Evolutionary conservation across 2,888 invertebrate species (phyloP).

Genomic region (Tridacna gigas): DNA sequence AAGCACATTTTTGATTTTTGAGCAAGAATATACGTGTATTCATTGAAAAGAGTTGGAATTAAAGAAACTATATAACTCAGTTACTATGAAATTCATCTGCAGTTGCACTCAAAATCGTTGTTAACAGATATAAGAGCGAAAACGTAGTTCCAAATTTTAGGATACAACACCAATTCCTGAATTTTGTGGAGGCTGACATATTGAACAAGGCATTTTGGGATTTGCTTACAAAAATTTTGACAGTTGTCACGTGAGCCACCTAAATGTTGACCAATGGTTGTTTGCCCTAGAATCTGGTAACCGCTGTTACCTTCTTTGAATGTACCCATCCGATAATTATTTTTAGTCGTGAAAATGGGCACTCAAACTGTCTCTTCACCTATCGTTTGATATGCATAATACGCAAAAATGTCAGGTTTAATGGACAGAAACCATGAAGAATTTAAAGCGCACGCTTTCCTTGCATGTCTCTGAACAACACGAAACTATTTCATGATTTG

Average conservation of each 20-base stretch:
- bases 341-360: not conserved
- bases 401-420: too few relatives aligned
- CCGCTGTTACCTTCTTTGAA: constrained; percentile 46
- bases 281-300: constrained; percentile 42
- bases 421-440: too few relatives aligned
- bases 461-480: not conserved
- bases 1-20: too few relatives aligned
- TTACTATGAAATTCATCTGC: constrained; percentile 49
- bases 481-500: constrained; percentile 6
- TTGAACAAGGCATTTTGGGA: constrained; percentile 71
- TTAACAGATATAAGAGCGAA: constrained; percentile 27
- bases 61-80: too few relatives aligned
- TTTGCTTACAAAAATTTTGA: constrained; percentile 66
- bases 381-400: too few relatives aligned
- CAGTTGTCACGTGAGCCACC: constrained; percentile 69
- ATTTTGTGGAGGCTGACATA: constrained; percentile 71
- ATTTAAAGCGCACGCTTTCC: not conserved
- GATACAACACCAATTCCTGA: constrained; percentile 21
- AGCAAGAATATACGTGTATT: too few relatives aligned
- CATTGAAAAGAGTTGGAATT: too few relatives aligned
- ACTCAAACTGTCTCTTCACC: too few relatives aligned
- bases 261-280: constrained; percentile 66
- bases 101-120: constrained; percentile 40
- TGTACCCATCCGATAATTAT: constrained; percentile 16
- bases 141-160: constrained; percentile 30